Percentiles rank a stretch among this genome's conserved stretches.
Evolutionary conservation across 2,113 vertebrate species (phyloP).

Genomic region (Passer domesticus): DNA sequence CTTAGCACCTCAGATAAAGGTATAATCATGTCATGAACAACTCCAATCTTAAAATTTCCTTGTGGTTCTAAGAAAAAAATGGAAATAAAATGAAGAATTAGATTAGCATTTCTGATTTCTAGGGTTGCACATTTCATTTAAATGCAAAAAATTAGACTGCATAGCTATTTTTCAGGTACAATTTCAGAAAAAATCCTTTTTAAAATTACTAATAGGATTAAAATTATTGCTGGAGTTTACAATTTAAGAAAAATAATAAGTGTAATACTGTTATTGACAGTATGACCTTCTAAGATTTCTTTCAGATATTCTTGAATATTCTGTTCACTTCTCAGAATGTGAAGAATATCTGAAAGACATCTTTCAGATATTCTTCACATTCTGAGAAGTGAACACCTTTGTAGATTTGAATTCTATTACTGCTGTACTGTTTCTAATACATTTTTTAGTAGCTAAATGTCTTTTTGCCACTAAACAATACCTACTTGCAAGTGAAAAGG

Average conservation of each 20-base stretch:
- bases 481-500: slow-evolving; percentile 62
- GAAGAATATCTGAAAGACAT: not conserved
- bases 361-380: not conserved
- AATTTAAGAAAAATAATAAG: not conserved
- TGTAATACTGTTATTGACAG: not conserved
- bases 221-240: not conserved
- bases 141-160: not conserved
- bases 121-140: not conserved
- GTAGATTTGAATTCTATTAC: slow-evolving; percentile 60
- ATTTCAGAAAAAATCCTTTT: not conserved
- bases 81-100: not conserved
- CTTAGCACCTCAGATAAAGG: not conserved
- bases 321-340: no score
- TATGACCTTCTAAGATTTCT: not conserved
- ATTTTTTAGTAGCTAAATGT: slow-evolving; percentile 65
- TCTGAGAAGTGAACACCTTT: slow-evolving; percentile 33
- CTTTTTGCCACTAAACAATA: slow-evolving; percentile 69
- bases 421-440: slow-evolving; percentile 56
- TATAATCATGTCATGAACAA: not conserved
- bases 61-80: not conserved
- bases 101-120: not conserved
- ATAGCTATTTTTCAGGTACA: not conserved
- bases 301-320: slow-evolving; percentile 12
- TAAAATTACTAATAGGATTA: not conserved
- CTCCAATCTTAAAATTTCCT: not conserved